These are phyloP conservation scores for Corvus hawaiiensis DNA, from an alignment of 2,113 vertebrate species.

Conservation along the genomic window DNA sequence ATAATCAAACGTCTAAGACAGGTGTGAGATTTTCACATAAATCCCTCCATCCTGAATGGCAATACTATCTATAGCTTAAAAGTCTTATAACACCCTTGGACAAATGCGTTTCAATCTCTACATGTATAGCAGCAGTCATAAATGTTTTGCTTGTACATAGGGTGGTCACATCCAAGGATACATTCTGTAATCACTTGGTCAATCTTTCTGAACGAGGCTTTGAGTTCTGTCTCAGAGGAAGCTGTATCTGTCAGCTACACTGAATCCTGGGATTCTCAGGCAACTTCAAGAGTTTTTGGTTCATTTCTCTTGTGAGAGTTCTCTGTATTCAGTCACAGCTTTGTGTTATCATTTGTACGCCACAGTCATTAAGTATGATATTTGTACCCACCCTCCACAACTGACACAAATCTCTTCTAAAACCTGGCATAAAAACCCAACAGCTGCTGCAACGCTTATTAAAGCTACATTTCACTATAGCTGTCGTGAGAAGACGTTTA, in stretches of 20 bases:
- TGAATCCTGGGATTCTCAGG: neutral
- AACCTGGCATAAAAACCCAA: neutral
- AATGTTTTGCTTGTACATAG: neutral
- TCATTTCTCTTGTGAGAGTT: neutral
- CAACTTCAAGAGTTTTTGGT: neutral
- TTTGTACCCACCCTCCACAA: neutral
- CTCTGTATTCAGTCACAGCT: neutral
- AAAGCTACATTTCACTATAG: neutral
- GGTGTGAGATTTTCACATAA: neutral
- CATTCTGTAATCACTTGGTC: neutral
- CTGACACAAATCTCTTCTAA: neutral
- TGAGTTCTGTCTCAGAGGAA: neutral
- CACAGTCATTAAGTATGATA: neutral
- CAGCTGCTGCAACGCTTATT: accelerated
- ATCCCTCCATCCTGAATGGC: neutral
- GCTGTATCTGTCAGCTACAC: neutral
- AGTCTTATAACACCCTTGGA: neutral
- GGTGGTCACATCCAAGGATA: neutral
- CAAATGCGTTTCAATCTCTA: neutral
- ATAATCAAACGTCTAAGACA: neutral
- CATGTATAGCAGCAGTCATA: neutral
- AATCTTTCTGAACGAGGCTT: neutral
- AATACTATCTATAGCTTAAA: neutral
- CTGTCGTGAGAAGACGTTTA: neutral
- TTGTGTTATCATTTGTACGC: neutral